Evolutionary conservation across 1,140 invertebrate species (phyloP).

Genomic region (Nylanderia fulva): DNA sequence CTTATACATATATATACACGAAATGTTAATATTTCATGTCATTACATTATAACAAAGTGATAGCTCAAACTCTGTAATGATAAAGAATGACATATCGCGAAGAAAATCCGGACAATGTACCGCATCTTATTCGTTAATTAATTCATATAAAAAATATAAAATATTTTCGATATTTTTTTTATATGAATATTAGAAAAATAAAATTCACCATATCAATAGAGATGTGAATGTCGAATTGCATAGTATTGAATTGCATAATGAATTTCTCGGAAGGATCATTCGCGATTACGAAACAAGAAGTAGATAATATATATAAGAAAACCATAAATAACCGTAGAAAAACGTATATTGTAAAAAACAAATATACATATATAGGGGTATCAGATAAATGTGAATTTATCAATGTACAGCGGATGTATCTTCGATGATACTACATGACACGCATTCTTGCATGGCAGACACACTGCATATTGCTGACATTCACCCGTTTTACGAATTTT

Average conservation of each 20-base stretch:
- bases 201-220: not conserved
- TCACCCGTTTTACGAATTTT: constrained; percentile 53
- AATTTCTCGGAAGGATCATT: constrained; percentile 1
- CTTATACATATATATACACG: not conserved
- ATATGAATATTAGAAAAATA: not conserved
- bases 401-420: not conserved
- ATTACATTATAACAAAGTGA: constrained; percentile 10
- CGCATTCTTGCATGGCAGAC: not conserved
- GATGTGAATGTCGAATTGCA: not conserved
- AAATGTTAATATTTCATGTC: constrained; percentile 10
- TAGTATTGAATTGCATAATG: constrained; percentile 25
- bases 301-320: not conserved
- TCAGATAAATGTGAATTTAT: constrained; percentile 31
- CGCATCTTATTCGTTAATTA: not conserved
- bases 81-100: not conserved
- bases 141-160: not conserved
- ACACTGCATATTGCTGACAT: constrained; percentile 33
- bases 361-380: not conserved
- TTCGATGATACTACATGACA: constrained; percentile 5
- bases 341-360: not conserved
- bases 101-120: not conserved
- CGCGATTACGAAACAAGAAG: not conserved
- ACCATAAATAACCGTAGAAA: not conserved
- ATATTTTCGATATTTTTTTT: not conserved
- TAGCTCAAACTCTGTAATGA: not conserved